Evolutionary conservation across 2,113 vertebrate species (phyloP).

Genomic region (Petrocephalus microphthalmus): DNA sequence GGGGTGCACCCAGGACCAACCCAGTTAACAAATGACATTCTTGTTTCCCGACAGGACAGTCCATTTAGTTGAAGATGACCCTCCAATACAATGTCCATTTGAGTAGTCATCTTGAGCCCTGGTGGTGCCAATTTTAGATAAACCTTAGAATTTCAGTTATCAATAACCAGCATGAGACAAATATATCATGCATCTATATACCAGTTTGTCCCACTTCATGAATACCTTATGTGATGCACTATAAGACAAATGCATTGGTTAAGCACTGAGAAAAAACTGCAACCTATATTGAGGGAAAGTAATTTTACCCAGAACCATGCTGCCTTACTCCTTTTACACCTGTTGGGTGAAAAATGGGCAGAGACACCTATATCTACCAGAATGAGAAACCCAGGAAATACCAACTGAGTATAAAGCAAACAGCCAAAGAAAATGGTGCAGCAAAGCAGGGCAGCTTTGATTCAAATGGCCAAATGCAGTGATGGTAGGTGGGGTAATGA

Average conservation of each 20-base stretch:
- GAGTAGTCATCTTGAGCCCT: not conserved
- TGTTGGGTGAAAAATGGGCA: not conserved
- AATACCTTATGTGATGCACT: not conserved
- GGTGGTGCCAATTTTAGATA: not conserved
- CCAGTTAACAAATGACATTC: not conserved
- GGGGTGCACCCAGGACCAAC: not conserved
- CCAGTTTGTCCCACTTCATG: not conserved
- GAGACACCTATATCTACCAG: no score
- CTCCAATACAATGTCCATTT: not conserved
- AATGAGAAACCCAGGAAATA: not conserved
- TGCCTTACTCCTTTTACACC: not conserved
- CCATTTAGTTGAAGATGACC: not conserved
- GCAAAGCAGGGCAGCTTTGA: not conserved
- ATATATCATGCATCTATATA: not conserved
- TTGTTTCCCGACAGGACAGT: not conserved
- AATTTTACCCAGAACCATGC: not conserved
- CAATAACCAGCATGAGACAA: not conserved
- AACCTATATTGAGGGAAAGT: no score
- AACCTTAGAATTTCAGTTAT: not conserved
- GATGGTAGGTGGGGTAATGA: not conserved
- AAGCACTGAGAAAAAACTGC: no score
- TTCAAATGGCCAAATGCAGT: not conserved
- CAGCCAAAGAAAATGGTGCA: not conserved
- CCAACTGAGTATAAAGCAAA: not conserved
- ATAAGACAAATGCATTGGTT: no score